A percentile compares a stretch with the other conserved stretches of the same genome.
phyloP scores from a whole-genome alignment of 2,797 vertebrate genomes.

The Neosilurus hyrtlii region DNA sequence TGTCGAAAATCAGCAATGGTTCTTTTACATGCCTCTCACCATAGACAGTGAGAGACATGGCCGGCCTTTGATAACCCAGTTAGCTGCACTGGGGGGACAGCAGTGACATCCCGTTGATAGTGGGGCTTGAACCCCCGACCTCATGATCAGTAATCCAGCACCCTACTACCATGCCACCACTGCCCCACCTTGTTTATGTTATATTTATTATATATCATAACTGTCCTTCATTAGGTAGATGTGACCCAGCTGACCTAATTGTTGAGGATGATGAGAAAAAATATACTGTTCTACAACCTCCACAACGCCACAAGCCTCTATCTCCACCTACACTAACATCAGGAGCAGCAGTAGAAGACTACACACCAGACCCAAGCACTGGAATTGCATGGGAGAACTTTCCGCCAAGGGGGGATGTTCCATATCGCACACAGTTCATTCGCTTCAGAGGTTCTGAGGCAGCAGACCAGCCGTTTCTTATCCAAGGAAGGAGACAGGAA shows the following conservation, averaged over 20 bases:
- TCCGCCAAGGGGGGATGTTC: slow-evolving; percentile 68
- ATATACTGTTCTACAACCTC: slow-evolving; percentile 32
- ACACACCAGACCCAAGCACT: slow-evolving; percentile 57
- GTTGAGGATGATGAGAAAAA: slow-evolving; percentile 46
- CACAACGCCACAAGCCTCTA: neutral
- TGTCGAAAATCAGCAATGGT: too few relatives aligned
- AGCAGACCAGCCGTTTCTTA: slow-evolving; percentile 55
- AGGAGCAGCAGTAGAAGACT: slow-evolving; percentile 46
- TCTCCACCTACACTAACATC: slow-evolving; percentile 14
- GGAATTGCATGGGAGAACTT: slow-evolving; percentile 67
- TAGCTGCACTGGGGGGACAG: too few relatives aligned
- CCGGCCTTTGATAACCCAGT: too few relatives aligned
- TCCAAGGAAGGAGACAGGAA: slow-evolving; percentile 42
- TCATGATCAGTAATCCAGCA: too few relatives aligned
- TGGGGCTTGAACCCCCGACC: too few relatives aligned
- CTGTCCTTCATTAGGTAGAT: slow-evolving; percentile 59
- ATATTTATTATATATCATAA: neutral
- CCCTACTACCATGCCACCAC: too few relatives aligned
- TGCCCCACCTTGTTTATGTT: neutral
- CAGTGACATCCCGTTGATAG: too few relatives aligned
- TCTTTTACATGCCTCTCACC: too few relatives aligned
- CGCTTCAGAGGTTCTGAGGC: slow-evolving; percentile 53
- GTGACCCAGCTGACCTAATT: slow-evolving; percentile 57
- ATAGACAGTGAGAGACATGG: too few relatives aligned
- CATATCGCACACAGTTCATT: slow-evolving; percentile 57